Conservation (phyloP, 2,888 invertebrate genomes). For the Biston betularia region DNA sequence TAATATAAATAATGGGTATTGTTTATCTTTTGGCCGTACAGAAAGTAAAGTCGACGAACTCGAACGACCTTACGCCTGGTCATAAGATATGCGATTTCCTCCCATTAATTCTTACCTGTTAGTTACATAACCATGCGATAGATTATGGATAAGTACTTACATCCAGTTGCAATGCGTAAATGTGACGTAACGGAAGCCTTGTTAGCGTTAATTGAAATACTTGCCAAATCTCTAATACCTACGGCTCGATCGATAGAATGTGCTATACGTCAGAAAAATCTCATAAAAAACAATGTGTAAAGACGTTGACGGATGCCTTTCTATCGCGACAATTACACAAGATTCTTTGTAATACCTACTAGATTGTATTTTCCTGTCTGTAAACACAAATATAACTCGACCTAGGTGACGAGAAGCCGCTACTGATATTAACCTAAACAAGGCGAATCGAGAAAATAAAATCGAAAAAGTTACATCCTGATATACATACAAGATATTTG, state of each 20-base stretch:
- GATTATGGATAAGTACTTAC: conserved; percentile 1
- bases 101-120: conserved; percentile 19
- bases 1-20: conserved; percentile 30
- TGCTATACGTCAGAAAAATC: neutral
- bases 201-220: neutral
- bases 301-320: neutral
- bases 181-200: conserved; percentile 17
- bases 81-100: conserved; percentile 16
- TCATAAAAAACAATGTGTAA: neutral
- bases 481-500: conserved; percentile 9
- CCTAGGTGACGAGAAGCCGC: conserved; percentile 27
- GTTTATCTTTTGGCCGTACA: conserved; percentile 30
- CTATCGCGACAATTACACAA: conserved; percentile 28
- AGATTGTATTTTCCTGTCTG: conserved; percentile 12
- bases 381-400: conserved; percentile 36
- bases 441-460: conserved; percentile 16
- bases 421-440: neutral
- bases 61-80: conserved; percentile 36
- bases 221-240: neutral
- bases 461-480: conserved; percentile 16
- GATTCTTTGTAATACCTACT: conserved; percentile 43
- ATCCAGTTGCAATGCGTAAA: conserved; percentile 3
- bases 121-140: conserved; percentile 15
- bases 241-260: neutral
- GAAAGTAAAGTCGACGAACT: conserved; percentile 44